phyloP scores from a whole-genome alignment of 53 echinoderm and acorn worm genomes.

The Mesocentrotus franciscanus region DNA sequence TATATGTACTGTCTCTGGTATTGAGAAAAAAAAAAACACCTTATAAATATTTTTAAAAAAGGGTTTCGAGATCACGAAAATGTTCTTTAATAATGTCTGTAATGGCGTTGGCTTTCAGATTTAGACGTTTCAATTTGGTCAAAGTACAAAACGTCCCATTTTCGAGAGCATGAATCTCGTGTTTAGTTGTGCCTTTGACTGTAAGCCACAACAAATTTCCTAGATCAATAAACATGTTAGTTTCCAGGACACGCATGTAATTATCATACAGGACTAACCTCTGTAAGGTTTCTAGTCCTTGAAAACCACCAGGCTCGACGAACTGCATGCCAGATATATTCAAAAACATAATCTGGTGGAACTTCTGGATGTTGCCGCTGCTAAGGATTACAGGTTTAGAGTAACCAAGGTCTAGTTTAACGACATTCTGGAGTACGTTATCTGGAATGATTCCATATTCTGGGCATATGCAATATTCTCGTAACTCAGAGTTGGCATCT shows the following conservation, averaged over 20 bases:
- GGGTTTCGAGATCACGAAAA: neutral
- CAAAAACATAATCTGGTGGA: neutral
- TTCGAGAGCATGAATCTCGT: slow-evolving; percentile 1
- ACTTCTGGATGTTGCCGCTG: neutral
- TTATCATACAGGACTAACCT: neutral
- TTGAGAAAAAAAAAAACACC: no score
- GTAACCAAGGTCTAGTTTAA: neutral
- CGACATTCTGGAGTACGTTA: neutral
- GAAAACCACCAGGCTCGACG: slow-evolving; percentile 16
- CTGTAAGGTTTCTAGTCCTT: neutral
- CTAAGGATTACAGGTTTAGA: neutral
- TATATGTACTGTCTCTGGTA: no score
- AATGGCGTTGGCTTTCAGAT: neutral
- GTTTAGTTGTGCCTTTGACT: neutral
- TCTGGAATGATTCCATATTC: neutral
- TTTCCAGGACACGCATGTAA: slow-evolving; percentile 35
- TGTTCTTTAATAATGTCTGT: neutral
- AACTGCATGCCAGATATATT: slow-evolving; percentile 21
- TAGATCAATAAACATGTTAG: neutral
- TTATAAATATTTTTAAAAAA: no score
- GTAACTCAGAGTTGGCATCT: neutral
- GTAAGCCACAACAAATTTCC: neutral
- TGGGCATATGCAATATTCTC: neutral
- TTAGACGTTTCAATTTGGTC: neutral
- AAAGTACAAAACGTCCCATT: slow-evolving; percentile 26